Conservation (phyloP, 2,113 vertebrate species). For the mouse (Mus musculus) region DNA sequence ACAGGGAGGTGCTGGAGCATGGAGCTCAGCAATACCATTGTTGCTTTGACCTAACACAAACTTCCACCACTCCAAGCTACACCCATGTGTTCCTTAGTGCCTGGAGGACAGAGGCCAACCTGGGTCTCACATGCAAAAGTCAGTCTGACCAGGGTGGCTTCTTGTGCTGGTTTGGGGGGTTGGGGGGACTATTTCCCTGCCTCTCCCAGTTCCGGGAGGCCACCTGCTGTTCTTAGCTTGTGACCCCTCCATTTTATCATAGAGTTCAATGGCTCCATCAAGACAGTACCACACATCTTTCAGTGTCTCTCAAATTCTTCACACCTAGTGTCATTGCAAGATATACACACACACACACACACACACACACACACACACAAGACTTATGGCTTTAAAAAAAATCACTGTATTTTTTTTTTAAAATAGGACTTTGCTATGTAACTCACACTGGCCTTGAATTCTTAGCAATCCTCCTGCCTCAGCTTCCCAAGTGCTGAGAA, state of each 20-base stretch:
- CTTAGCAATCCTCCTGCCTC: neutral
- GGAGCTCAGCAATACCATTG: neutral
- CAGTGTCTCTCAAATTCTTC: neutral
- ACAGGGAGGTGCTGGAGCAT: neutral
- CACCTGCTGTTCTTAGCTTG: neutral
- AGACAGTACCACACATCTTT: rapidly evolving
- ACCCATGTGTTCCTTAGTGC: neutral
- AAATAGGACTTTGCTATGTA: neutral
- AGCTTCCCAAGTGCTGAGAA: neutral
- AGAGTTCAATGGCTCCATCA: neutral
- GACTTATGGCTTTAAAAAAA: neutral
- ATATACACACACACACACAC: neutral
- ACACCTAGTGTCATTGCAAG: neutral
- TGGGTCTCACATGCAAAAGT: neutral
- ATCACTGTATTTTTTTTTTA: neutral
- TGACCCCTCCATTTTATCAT: neutral
- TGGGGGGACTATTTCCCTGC: neutral
- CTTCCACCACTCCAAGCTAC: neutral
- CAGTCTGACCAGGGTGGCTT: neutral
- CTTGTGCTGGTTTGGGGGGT: too few species aligned
- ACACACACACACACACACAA: neutral
- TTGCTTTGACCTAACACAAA: neutral
- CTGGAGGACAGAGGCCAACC: neutral
- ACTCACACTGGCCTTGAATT: neutral
- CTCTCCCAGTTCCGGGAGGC: too few species aligned